Evolutionary conservation across 1,140 invertebrate species (phyloP).

Genomic region (Drosophila grimshawi): DNA sequence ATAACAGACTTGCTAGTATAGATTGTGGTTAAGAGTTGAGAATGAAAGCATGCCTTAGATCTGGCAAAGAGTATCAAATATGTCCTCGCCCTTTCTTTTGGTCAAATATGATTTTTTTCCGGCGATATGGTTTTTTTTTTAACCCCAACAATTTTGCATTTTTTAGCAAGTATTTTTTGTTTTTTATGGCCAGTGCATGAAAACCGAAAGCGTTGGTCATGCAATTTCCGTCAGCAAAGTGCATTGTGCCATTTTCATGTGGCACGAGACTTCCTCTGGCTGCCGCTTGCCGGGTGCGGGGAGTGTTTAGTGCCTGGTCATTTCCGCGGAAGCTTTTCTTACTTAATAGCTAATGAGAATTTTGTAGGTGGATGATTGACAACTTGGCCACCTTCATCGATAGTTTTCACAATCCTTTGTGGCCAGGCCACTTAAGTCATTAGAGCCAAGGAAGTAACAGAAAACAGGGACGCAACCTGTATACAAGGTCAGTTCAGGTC

Average conservation of each 20-base stretch:
- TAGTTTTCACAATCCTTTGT: slow-evolving; percentile 19
- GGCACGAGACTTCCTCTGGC: neutral
- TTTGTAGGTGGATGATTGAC: slow-evolving; percentile 36
- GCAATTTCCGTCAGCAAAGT: slow-evolving; percentile 50
- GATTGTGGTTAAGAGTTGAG: no score
- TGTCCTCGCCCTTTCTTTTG: neutral
- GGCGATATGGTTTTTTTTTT: slow-evolving; percentile 8
- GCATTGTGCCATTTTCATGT: slow-evolving; percentile 44
- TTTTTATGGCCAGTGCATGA: slow-evolving; percentile 11
- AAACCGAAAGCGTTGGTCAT: slow-evolving; percentile 55
- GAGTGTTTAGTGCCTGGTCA: slow-evolving; percentile 18
- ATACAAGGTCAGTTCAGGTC: slow-evolving; percentile 39
- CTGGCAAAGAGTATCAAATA: neutral
- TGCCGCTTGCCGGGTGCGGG: neutral
- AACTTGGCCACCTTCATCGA: slow-evolving; percentile 21
- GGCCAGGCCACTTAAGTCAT: slow-evolving; percentile 23
- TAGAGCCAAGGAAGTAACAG: neutral
- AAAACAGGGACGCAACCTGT: slow-evolving; percentile 18
- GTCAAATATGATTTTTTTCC: slow-evolving; percentile 24
- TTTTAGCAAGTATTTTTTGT: slow-evolving; percentile 11
- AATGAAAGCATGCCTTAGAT: no score
- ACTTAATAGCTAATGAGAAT: slow-evolving; percentile 61
- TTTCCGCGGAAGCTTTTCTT: slow-evolving; percentile 33
- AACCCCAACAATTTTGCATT: slow-evolving; percentile 2
- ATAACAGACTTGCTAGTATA: no score